Evolutionary conservation across 2,797 vertebrate genomes (phyloP).

Genomic region (Chelonia mydas): DNA sequence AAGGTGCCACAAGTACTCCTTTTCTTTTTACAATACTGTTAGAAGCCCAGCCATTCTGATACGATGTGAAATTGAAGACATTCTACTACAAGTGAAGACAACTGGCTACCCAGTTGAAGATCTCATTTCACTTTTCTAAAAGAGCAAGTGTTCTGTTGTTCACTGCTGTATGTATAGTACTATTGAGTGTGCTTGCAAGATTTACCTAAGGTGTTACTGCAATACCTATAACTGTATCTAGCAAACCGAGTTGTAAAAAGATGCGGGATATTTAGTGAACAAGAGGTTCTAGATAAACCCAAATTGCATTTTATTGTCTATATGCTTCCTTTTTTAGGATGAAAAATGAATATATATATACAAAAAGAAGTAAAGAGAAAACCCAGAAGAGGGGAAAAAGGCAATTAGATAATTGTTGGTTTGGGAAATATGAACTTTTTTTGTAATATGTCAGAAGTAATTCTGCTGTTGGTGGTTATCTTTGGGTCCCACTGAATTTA

Average conservation of each 20-base stretch:
- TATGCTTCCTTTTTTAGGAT: background rate
- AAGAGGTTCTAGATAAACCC: background rate
- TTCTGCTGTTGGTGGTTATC: background rate
- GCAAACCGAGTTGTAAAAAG: background rate
- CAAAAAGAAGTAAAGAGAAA: background rate
- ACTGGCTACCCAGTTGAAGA: background rate
- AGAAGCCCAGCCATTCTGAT: background rate
- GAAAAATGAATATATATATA: background rate
- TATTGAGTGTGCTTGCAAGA: background rate
- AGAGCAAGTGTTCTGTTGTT: background rate
- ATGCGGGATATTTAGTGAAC: background rate
- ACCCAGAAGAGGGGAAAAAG: too few species aligned
- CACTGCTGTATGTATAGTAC: background rate
- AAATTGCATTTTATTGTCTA: background rate
- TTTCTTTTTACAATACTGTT: background rate
- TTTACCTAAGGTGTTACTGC: rapidly evolving
- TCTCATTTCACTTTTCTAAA: background rate
- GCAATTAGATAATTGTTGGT: background rate
- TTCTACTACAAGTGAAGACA: too few species aligned
- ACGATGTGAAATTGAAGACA: background rate
- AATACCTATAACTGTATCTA: background rate
- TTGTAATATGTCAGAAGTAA: background rate
- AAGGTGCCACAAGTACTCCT: too few species aligned
- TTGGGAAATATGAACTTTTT: background rate
- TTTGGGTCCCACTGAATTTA: background rate